Percentiles rank a stretch among this genome's conserved stretches.
Conservation (phyloP, 37 sponge, comb jelly and placozoan genomes). For the Ianthella basta region DNA sequence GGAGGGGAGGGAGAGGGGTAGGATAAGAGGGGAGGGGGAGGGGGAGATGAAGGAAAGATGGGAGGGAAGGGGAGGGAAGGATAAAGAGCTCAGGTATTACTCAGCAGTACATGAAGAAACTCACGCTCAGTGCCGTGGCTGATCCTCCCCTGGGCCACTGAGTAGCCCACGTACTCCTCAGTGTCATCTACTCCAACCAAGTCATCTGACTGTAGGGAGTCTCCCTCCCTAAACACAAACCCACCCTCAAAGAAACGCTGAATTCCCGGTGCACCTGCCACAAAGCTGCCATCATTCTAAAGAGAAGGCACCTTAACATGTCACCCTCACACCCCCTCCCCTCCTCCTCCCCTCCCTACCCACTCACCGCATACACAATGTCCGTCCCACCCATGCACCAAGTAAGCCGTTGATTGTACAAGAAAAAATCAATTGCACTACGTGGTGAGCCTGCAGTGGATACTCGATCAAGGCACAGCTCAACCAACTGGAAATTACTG, state of each 20-base stretch:
- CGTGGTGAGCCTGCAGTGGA: no score
- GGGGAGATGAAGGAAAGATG: background rate
- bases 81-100: background rate
- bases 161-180: background rate
- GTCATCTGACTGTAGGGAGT: background rate
- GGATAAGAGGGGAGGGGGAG: background rate
- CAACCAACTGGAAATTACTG: no score
- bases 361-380: background rate
- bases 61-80: background rate
- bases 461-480: no score
- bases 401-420: no score
- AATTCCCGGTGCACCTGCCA: background rate
- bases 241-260: background rate
- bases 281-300: background rate
- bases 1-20: background rate
- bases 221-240: background rate
- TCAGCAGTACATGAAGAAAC: background rate
- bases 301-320: no score
- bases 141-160: background rate
- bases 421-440: no score
- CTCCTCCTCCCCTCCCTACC: background rate
- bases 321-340: background rate
- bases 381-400: slow-evolving; percentile 15
- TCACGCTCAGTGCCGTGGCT: background rate
- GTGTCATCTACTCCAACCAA: background rate